Evolutionary conservation across 2,797 vertebrate species (phyloP).

Genomic region (Syngnathus acus): DNA sequence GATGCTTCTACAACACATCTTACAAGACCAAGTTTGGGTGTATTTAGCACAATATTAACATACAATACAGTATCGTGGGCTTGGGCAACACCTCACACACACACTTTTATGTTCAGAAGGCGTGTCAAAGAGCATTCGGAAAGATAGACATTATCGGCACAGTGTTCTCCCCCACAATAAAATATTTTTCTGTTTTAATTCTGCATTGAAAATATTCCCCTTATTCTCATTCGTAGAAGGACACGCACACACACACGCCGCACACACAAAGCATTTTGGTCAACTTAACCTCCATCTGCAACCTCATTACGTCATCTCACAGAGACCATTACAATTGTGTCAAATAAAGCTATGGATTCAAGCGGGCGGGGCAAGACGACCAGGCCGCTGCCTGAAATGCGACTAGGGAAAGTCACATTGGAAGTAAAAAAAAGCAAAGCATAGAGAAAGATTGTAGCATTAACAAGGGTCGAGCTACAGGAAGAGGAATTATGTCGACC

Average conservation of each 20-base stretch:
- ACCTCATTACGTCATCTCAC: conserved; percentile 71
- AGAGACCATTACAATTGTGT: conserved; percentile 75
- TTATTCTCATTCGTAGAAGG: conserved; percentile 62
- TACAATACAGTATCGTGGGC: conserved; percentile 42
- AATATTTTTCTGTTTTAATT: conserved; percentile 52
- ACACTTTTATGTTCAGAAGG: conserved; percentile 51
- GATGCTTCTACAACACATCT: conserved; percentile 16
- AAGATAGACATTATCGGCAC: conserved; percentile 67
- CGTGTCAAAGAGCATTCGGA: conserved; percentile 56
- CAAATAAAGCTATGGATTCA: conserved; percentile 72
- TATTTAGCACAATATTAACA: conserved; percentile 49
- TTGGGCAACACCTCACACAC: conserved; percentile 28
- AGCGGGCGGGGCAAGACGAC: conserved; percentile 48
- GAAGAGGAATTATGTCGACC: not conserved
- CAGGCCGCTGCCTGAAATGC: conserved; percentile 15
- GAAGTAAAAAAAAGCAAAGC: conserved; percentile 14
- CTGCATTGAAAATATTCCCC: conserved; percentile 72
- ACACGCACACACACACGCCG: conserved; percentile 17
- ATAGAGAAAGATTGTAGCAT: conserved; percentile 17
- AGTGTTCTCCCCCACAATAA: conserved; percentile 68
- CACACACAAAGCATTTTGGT: conserved; percentile 60
- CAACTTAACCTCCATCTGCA: conserved; percentile 59
- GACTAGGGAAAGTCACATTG: not conserved
- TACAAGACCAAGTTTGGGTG: conserved; percentile 44
- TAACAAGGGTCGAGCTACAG: not conserved